Base-by-base conservation (phyloP, 37 sponge, comb jelly and placozoan genomes). In the Tethya wilhelma region DNA sequence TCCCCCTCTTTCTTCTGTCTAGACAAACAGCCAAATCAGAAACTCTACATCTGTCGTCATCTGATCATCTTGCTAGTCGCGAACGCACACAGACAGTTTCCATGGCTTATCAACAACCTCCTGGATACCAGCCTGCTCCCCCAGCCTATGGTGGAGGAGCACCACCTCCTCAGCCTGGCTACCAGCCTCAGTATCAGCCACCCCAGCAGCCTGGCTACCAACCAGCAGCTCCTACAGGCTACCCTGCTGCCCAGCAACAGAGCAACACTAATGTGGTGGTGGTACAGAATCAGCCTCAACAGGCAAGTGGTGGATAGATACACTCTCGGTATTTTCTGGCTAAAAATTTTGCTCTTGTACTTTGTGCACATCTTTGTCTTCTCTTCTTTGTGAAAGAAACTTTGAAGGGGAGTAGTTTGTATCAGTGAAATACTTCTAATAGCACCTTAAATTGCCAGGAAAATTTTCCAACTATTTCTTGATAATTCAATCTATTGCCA, bases 251-350 rank as follows among this genome's bases (percentile, higher is more conserved):
- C 7, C 86, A 85, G 72, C 86, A 85, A 64, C 78, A 77, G 63
- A 20, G 71, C 34, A 49, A 32, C 38, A 59, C 56, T 53, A 85
- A 85, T 44, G 86, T 85, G 33, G 86, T 85, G 0, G 86, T 85
- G 20, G 86, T 85, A 3, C 59, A 40, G 9, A 44, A 46, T 30
- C 85, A 77, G 33, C 68, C 84, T 12, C 57, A 20, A 23, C 26
- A 19, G 64, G 77, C 59, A 60, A 76, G 44, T 44, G 46, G n/a
- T 1, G 38, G 69, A 39, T 2, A 4, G 34, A 64, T 30, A 2
- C 3, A 4, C 3, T 32, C 26, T 34, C 31, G n/a, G n/a, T n/a
- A n/a, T n/a, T n/a, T n/a, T n/a, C n/a, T n/a, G n/a, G n/a, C n/a
- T n/a, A n/a, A n/a, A n/a, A n/a, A n/a, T n/a, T n/a, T n/a, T n/a